Evolutionary conservation across 1,140 invertebrate species (phyloP), one percentile per base, ranked within the genome.

Genomic region (Arctopsyche grandis): DNA sequence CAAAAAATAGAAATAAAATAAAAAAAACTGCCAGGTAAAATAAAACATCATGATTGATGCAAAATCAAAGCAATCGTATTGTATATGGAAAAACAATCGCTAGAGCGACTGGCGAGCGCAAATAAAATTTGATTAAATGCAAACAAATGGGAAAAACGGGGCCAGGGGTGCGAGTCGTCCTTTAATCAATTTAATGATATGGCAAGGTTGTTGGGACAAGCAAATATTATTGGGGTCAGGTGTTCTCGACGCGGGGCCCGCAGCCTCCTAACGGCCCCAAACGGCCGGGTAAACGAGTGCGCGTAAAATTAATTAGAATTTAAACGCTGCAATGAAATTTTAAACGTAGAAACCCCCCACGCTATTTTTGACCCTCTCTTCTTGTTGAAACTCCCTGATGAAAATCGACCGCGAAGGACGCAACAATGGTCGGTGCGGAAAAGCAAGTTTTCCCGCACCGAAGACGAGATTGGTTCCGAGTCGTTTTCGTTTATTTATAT

Each of bases 161-260:
- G 74, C 9, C 24, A 56, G 14, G 48, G 74, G 74, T 75, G 74
- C 12, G 24, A 75, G 46, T 43, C 38, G 75, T 29, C 75, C 75
- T 77, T 77, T 77, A 77, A 77, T 77, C 75, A 77, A 77, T 77
- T 77, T 77, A 77, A 77, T 77, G 56, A 76, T 75, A 19, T 63
- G 19, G 26, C 9, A 38, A 29, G 74, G 74, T 75, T 46, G 74
- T 46, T 58, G 58, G 48, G 38, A 44, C 74, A 70, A 58, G 52
- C 74, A 75, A 58, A 75, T 46, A 60, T 60, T 7, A 26, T 16
- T 12, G 26, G 24, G 63, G 22, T 21, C 63, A 66, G 63, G 63
- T 66, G 69, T 9, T 9, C 38, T 38, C 38, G n/a, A 7, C 19
- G 16, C 46, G 22, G 26, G 71, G 46, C 43, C 44, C 71, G 71